phyloP scores from a whole-genome alignment of 2,888 invertebrate genomes.

The Tetragonula carbonaria region DNA sequence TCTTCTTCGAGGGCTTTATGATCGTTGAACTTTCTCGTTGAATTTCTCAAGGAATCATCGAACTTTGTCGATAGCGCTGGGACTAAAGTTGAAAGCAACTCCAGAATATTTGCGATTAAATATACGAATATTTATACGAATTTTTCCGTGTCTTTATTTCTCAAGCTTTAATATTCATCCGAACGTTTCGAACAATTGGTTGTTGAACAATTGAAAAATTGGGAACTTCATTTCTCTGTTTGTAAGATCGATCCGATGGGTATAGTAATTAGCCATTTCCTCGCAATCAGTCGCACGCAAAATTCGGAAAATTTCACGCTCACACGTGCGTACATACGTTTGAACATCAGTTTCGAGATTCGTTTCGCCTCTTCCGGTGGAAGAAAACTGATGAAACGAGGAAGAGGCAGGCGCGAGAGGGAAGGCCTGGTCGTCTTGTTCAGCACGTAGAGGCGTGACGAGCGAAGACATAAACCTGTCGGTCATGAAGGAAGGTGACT shows the following conservation, averaged over 20 bases:
- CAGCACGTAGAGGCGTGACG: conserved; percentile 72
- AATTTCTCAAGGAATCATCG: not conserved
- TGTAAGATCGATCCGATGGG: too few relatives aligned
- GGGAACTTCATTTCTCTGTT: not conserved
- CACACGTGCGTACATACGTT: not conserved
- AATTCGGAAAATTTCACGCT: not conserved
- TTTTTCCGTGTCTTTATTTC: not conserved
- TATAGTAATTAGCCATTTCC: not conserved
- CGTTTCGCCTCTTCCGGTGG: conserved; percentile 20
- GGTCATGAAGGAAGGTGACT: conserved; percentile 57
- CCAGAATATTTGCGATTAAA: too few relatives aligned
- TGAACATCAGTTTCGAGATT: conserved; percentile 8
- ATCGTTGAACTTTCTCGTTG: not conserved
- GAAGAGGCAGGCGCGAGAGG: conserved; percentile 14
- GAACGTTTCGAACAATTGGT: not conserved
- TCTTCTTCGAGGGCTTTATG: not conserved
- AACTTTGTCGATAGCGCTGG: not conserved
- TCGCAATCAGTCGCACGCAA: not conserved
- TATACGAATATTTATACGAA: too few relatives aligned
- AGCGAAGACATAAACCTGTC: conserved; percentile 73
- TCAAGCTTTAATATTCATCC: not conserved
- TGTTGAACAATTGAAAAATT: too few relatives aligned
- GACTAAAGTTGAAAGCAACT: too few relatives aligned
- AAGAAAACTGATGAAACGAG: conserved; percentile 11
- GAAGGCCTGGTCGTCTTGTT: conserved; percentile 33